Conservation (phyloP, 2,113 vertebrate species). For the Tragulus kanchil region DNA sequence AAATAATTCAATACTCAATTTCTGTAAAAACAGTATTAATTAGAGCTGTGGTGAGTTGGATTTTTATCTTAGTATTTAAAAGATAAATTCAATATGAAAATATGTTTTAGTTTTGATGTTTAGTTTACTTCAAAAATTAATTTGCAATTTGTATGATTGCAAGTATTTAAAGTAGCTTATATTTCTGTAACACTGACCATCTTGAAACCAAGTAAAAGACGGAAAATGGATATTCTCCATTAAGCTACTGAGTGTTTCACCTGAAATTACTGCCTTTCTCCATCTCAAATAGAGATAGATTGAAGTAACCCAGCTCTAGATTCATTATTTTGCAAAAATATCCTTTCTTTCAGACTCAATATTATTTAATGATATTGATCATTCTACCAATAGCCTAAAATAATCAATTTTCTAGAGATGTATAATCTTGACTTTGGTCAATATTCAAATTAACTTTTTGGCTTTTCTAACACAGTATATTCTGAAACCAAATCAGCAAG, state of each 20-base stretch:
- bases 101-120: neutral
- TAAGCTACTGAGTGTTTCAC: neutral
- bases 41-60: neutral
- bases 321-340: neutral
- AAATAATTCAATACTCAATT: slow-evolving; percentile 8
- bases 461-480: neutral
- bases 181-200: neutral
- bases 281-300: neutral
- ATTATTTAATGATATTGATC: neutral
- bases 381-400: neutral
- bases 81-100: neutral
- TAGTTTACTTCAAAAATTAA: slow-evolving; percentile 2
- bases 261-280: neutral
- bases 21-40: neutral
- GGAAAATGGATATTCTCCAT: neutral
- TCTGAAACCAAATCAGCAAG: slow-evolving; percentile 8
- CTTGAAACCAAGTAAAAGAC: neutral
- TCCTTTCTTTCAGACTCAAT: neutral
- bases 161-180: neutral
- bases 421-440: neutral
- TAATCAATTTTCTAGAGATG: neutral
- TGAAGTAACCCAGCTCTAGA: neutral
- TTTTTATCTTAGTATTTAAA: slow-evolving; percentile 5
- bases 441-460: neutral
- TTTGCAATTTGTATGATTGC: neutral